Conservation (phyloP, 2,797 vertebrate genomes). For the Tolypeutes matacus region DNA sequence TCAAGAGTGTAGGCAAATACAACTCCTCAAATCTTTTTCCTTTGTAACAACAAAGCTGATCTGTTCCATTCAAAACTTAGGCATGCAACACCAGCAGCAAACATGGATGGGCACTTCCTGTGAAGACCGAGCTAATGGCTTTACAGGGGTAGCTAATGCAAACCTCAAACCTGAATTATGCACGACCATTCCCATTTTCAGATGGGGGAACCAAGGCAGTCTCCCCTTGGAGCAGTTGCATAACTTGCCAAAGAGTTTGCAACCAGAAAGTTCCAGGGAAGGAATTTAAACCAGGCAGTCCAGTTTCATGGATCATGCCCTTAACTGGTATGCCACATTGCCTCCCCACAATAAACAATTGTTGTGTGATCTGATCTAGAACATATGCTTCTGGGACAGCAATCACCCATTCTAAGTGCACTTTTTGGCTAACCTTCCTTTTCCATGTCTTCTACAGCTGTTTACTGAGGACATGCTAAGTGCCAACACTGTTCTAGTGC, state of each 20-base stretch:
- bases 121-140: not conserved
- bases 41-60: not conserved
- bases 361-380: not conserved
- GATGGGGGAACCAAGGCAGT: not conserved
- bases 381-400: not conserved
- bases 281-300: not conserved
- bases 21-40: not conserved
- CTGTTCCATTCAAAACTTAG: not conserved
- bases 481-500: not conserved
- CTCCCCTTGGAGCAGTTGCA: not conserved
- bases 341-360: not conserved
- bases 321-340: not conserved
- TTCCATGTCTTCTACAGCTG: not conserved
- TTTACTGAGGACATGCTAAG: not conserved
- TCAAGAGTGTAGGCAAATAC: not conserved
- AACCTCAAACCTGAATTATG: not conserved
- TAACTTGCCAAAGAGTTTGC: not conserved
- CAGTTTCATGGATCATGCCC: not conserved
- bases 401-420: not conserved
- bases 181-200: not conserved
- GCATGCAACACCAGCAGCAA: not conserved
- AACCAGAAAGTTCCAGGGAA: not conserved
- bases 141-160: not conserved
- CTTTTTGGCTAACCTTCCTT: not conserved
- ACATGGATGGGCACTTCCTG: not conserved